Evolutionary conservation across 2,113 vertebrate species (phyloP).

Genomic region (Corythaixoides concolor): DNA sequence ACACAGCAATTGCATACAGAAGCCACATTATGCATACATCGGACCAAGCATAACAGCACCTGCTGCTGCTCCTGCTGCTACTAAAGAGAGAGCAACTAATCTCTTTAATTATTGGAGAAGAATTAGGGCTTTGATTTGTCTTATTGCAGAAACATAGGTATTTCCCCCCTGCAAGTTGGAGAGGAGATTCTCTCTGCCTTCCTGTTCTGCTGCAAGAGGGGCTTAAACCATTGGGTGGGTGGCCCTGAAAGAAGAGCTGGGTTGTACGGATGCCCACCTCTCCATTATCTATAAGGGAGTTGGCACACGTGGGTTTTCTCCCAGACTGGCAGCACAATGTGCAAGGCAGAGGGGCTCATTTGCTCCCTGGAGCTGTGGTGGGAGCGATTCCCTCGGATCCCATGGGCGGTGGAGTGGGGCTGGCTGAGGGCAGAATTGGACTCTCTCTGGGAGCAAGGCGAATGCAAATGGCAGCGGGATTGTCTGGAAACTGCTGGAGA

Average conservation of each 20-base stretch:
- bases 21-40: not conserved
- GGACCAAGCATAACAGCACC: not conserved
- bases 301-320: not conserved
- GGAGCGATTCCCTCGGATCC: fast-evolving
- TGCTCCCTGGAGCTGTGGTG: not conserved
- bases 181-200: not conserved
- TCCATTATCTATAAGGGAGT: fast-evolving
- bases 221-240: not conserved
- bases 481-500: not conserved
- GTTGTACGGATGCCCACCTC: not conserved
- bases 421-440: not conserved
- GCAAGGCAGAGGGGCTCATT: not conserved
- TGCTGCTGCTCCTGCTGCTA: conserved; percentile 46
- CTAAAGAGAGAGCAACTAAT: conserved; percentile 30
- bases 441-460: not conserved
- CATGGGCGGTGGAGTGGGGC: not conserved
- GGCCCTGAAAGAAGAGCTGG: not conserved
- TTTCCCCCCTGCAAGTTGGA: not conserved
- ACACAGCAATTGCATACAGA: not conserved
- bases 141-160: conserved; percentile 2
- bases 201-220: not conserved
- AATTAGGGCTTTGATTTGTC: conserved; percentile 42
- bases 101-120: conserved; percentile 48
- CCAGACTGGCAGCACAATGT: not conserved
- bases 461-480: not conserved